These are phyloP conservation scores for Raphicerus campestris DNA, from an alignment of 2,113 vertebrate species.

Conservation along the genomic window DNA sequence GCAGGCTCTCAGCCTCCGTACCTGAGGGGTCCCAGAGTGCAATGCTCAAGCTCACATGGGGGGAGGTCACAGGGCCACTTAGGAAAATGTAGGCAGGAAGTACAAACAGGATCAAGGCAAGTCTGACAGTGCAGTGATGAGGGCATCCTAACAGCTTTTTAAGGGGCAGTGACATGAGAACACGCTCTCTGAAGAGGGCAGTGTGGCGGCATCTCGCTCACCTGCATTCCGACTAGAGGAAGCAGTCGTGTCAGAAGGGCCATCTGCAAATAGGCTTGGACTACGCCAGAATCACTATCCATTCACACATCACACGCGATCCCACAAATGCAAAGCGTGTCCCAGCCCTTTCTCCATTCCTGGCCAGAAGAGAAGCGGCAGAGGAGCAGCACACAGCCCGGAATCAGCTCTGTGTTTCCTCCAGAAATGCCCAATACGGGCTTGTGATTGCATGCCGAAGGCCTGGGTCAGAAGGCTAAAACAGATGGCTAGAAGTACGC, in stretches of 20 bases:
- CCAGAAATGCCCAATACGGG: background rate
- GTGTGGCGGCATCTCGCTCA: background rate
- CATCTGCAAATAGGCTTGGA: background rate
- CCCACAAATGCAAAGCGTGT: background rate
- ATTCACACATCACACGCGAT: background rate
- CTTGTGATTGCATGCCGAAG: background rate
- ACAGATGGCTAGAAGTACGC: background rate
- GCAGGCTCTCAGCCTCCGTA: background rate
- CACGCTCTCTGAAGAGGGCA: background rate
- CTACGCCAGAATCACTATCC: background rate
- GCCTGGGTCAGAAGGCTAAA: background rate
- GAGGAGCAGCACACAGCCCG: background rate
- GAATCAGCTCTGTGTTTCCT: background rate
- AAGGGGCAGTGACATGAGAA: background rate
- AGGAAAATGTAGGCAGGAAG: background rate
- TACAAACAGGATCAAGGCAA: background rate
- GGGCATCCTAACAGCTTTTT: background rate
- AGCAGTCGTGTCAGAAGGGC: background rate
- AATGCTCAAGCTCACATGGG: fast-evolving
- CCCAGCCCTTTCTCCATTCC: background rate
- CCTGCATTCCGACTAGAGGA: background rate
- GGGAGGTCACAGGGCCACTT: background rate
- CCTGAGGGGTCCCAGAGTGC: background rate
- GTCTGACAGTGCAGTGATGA: background rate
- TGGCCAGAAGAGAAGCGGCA: background rate